phyloP scores from a whole-genome alignment of 2,888 invertebrate species.

The Hartigia nigra region DNA sequence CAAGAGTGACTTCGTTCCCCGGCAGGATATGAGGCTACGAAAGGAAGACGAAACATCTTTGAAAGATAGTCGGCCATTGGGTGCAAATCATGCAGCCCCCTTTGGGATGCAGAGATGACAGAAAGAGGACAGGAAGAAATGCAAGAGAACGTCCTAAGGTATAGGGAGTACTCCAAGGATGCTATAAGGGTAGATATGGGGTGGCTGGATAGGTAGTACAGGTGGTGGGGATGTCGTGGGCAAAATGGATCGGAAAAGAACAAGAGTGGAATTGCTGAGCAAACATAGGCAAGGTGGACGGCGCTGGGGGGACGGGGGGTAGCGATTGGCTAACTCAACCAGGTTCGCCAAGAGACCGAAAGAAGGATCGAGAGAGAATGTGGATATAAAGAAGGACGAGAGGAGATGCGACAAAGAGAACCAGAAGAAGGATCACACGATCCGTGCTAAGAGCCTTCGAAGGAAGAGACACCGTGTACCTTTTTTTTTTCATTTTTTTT shows the following conservation, averaged over 20 bases:
- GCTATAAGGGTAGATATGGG: neutral
- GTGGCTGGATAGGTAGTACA: neutral
- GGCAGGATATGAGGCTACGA: slow-evolving; percentile 28
- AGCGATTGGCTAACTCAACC: neutral
- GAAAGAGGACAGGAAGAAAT: neutral
- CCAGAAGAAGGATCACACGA: neutral
- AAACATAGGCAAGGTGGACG: neutral
- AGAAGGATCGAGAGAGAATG: neutral
- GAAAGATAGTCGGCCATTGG: slow-evolving; percentile 12
- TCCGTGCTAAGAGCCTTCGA: neutral
- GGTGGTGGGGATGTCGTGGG: neutral
- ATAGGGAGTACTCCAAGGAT: neutral
- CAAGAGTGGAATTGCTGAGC: neutral
- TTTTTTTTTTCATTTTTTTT: neutral
- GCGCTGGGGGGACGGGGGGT: neutral
- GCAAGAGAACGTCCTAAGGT: neutral
- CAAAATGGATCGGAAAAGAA: neutral
- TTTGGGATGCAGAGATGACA: slow-evolving; percentile 9
- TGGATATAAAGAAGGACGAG: neutral
- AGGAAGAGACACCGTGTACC: neutral
- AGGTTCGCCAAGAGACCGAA: neutral
- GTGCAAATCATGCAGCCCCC: slow-evolving; percentile 18
- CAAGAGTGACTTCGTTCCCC: slow-evolving; percentile 15
- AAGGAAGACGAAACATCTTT: slow-evolving; percentile 22
- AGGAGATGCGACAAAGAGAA: neutral